A percentile compares a stretch with the other conserved stretches of the same genome.
phyloP scores from a whole-genome alignment of 2,888 invertebrate genomes.

The Bedellia somnulentella region DNA sequence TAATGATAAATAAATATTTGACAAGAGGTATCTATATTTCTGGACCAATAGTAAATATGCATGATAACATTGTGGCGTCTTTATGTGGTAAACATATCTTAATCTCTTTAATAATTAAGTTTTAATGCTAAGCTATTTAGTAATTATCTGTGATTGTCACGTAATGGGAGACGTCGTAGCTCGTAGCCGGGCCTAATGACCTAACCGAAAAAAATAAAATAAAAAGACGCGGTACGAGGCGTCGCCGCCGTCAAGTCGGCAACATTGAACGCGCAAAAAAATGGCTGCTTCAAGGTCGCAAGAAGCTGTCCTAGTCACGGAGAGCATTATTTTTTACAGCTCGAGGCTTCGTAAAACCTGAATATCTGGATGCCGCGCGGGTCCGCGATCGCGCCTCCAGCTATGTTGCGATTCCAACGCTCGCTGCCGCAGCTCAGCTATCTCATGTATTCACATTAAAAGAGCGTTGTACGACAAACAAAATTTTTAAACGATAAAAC shows the following conservation, averaged over 20 bases:
- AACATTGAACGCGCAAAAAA: conserved; percentile 55
- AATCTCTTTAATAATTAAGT: no score
- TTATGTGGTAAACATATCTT: no score
- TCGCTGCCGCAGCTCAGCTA: background rate
- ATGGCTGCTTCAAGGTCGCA: conserved; percentile 51
- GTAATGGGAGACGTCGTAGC: background rate
- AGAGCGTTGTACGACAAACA: background rate
- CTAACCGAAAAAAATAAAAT: conserved; percentile 27
- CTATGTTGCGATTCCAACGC: background rate
- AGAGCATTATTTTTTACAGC: conserved; percentile 49
- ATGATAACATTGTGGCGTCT: no score
- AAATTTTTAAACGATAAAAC: no score
- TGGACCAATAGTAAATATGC: no score
- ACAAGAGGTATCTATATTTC: no score
- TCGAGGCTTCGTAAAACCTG: conserved; percentile 26
- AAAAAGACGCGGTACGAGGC: conserved; percentile 28
- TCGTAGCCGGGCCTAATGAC: background rate
- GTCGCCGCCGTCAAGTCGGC: conserved; percentile 35
- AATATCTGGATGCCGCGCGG: conserved; percentile 9
- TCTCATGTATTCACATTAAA: background rate
- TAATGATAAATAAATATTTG: no score
- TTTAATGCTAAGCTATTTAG: background rate
- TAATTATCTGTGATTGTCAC: background rate
- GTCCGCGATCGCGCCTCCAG: background rate
- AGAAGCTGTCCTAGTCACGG: conserved; percentile 57